Evolutionary conservation across 2,797 vertebrate genomes (phyloP).

Genomic region (Loriculus beryllinus): DNA sequence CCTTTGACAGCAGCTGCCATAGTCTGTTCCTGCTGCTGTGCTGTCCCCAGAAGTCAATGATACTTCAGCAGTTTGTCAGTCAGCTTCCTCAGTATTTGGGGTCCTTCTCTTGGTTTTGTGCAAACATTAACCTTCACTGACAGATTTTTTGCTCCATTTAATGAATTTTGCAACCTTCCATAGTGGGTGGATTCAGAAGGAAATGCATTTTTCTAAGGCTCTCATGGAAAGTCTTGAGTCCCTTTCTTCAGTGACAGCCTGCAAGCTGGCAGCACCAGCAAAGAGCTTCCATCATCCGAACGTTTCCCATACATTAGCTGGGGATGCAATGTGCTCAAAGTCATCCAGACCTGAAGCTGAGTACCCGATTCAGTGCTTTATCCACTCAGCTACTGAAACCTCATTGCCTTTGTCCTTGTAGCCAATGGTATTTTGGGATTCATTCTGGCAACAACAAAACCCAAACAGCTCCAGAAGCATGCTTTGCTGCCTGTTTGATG

Average conservation of each 20-base stretch:
- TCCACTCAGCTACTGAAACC: neutral
- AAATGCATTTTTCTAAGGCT: neutral
- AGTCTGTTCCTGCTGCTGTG: neutral
- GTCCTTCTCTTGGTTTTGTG: neutral
- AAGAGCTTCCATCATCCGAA: neutral
- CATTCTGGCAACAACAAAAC: neutral
- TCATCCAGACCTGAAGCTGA: neutral
- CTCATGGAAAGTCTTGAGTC: neutral
- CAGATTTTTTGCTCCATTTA: neutral
- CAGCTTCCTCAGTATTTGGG: neutral
- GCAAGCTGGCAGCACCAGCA: neutral
- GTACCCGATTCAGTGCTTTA: rapidly evolving
- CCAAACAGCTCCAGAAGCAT: neutral
- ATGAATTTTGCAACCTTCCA: neutral
- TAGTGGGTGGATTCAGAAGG: neutral
- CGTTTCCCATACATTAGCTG: rapidly evolving
- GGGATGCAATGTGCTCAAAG: neutral
- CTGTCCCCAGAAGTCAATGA: neutral
- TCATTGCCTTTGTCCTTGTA: neutral
- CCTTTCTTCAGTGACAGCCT: neutral
- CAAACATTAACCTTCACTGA: neutral
- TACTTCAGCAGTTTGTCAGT: neutral
- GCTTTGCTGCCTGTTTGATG: neutral
- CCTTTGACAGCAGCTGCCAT: neutral
- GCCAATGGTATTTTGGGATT: neutral